Evolutionary conservation across 2,113 vertebrate genomes (phyloP), one percentile per base, ranked within the genome.

Genomic region (Muscicapa adusta): DNA sequence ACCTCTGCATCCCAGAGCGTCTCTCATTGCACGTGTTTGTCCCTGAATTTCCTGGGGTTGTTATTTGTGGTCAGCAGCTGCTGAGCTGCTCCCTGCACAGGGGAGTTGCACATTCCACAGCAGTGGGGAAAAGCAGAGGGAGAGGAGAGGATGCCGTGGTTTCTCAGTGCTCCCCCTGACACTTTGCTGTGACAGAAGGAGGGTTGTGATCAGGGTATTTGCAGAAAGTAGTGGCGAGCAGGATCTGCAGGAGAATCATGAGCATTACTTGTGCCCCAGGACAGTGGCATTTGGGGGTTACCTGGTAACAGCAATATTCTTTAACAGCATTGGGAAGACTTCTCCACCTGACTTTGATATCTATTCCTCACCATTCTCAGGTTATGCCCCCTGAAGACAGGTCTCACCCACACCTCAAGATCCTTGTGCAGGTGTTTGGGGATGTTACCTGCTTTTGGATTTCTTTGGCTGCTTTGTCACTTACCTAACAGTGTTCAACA

Each of bases 11-110:
- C 23, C 12, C 38, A 8, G 31, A 26, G 36, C 5, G 16, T 25
- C 5, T 66, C 56, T 67, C 20, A 6, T 29, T 40, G 5, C 4
- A 0, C 1, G 0, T 9, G 22, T 61, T 47, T 62, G 12, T 17
- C 34, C 22, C 22, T 57, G 42, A 19, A 23, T 14, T 51, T 65
- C 50, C 36, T 14, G 26, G 18, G 22, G 9, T 6, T 28, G 18
- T 24, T 58, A 5, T 58, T 25, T 67, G 75, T 1, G 2, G 7
- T 42, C 62, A 33, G 57, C 1, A 12, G 10, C 8, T 9, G 5
- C 40, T 43, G 62, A n/a, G n/a, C 10, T 43, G 45, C 34, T 60
- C 75, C 84, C 63, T n/a, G 67, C 11, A 10, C 1, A 2, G 26
- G 50, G 50, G 50, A 62, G 29, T 0, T 78, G 53, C 14, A 38